Evolutionary conservation across 2,113 vertebrate species (phyloP).

Genomic region (Trichechus manatus): DNA sequence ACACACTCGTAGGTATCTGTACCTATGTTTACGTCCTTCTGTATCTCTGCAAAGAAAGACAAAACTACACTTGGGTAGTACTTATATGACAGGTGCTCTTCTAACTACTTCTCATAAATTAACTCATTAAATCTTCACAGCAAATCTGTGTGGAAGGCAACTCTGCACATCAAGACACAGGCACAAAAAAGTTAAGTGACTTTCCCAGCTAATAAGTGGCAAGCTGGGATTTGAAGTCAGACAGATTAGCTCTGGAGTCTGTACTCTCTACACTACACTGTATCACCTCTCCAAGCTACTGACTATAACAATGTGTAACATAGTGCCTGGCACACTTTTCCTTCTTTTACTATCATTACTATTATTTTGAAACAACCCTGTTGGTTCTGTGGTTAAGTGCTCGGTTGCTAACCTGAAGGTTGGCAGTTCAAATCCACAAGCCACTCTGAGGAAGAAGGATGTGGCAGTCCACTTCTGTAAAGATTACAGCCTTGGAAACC

Average conservation of each 20-base stretch:
- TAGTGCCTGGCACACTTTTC: neutral
- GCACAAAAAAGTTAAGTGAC: neutral
- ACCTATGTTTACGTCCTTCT: neutral
- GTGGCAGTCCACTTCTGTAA: no score
- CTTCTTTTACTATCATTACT: neutral
- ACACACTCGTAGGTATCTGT: neutral
- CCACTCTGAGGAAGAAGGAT: neutral
- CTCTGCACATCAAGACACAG: neutral
- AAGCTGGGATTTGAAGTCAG: slow-evolving; percentile 13
- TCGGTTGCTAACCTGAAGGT: no score
- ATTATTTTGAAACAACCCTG: neutral
- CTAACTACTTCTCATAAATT: slow-evolving; percentile 30
- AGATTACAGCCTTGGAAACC: no score
- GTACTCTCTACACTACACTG: neutral
- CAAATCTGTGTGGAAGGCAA: neutral
- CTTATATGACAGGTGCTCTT: neutral
- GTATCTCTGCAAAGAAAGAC: neutral
- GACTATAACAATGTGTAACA: neutral
- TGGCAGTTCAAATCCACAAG: neutral
- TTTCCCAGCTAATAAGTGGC: neutral
- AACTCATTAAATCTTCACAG: slow-evolving; percentile 13
- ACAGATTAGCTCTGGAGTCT: neutral
- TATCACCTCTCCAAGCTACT: neutral
- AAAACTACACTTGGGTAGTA: neutral
- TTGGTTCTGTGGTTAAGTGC: no score